Evolutionary conservation across 2,113 vertebrate species (phyloP).

Genomic region (Prolemur simus): DNA sequence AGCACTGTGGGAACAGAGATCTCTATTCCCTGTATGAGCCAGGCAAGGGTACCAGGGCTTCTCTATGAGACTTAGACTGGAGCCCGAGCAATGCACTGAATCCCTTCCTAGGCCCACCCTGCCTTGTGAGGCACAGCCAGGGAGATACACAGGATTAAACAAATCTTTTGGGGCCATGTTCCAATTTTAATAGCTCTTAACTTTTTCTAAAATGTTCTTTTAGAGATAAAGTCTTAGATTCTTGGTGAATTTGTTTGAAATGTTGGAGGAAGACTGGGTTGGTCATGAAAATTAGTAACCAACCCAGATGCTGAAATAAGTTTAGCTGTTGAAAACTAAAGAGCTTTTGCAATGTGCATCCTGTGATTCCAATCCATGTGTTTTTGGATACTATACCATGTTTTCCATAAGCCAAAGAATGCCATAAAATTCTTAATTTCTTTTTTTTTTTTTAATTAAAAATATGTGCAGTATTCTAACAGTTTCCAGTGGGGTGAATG

Average conservation of each 20-base stretch:
- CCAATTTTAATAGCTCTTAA: neutral
- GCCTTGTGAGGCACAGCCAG: neutral
- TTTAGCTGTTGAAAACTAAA: neutral
- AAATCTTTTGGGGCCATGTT: neutral
- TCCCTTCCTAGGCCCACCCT: neutral
- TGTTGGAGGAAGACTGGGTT: neutral
- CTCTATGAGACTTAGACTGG: neutral
- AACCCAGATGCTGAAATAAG: neutral
- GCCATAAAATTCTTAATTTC: neutral
- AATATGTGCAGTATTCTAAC: neutral
- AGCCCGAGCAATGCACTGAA: neutral
- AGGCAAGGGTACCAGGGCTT: neutral
- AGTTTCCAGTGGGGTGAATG: neutral
- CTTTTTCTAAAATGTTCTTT: neutral
- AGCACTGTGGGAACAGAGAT: neutral
- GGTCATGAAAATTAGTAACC: neutral
- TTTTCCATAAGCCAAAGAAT: neutral
- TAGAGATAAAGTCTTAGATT: neutral
- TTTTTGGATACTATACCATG: neutral
- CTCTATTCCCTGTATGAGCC: neutral
- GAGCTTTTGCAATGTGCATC: neutral
- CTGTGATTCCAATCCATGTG: neutral
- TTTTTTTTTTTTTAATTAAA: slow-evolving; percentile 12
- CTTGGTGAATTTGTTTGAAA: slow-evolving; percentile 15
- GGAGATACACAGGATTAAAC: neutral